Evolutionary conservation across 2,888 invertebrate genomes (phyloP).

Genomic region (Patella ulyssiponensis): DNA sequence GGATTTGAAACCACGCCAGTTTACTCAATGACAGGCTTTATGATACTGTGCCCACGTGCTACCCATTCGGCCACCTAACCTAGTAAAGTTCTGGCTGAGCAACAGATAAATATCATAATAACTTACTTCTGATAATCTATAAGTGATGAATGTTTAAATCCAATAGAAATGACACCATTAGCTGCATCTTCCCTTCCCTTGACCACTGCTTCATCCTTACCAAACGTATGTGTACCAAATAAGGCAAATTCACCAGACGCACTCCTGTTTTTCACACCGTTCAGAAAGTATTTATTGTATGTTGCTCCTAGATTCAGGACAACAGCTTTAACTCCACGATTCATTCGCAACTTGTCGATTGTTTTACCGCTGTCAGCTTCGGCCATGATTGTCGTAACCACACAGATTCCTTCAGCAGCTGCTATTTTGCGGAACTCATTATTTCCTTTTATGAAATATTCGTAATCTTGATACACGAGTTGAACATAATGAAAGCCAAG

Average conservation of each 20-base stretch:
- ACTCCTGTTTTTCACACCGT: constrained; percentile 35
- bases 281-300: constrained; percentile 40
- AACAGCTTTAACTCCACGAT: constrained; percentile 51
- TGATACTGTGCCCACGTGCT: no score
- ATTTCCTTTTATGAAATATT: constrained; percentile 45
- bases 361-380: constrained; percentile 19
- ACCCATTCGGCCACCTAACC: no score
- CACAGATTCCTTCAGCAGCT: constrained; percentile 60
- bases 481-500: constrained; percentile 72
- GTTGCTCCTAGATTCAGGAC: constrained; percentile 43
- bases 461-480: constrained; percentile 54
- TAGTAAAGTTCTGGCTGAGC: not conserved
- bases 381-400: constrained; percentile 53
- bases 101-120: not conserved
- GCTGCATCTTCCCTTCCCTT: constrained; percentile 54
- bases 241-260: constrained; percentile 55
- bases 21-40: no score
- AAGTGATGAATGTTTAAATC: constrained; percentile 29
- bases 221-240: constrained; percentile 51
- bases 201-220: constrained; percentile 37
- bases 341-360: constrained; percentile 41
- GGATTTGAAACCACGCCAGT: no score
- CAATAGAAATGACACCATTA: constrained; percentile 53
- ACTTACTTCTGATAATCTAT: not conserved
- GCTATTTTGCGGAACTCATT: constrained; percentile 46